A percentile compares a stretch with the other conserved stretches of the same genome.
Evolutionary conservation across 2,797 vertebrate genomes (phyloP).

Genomic region (Otolemur crassicaudatus): DNA sequence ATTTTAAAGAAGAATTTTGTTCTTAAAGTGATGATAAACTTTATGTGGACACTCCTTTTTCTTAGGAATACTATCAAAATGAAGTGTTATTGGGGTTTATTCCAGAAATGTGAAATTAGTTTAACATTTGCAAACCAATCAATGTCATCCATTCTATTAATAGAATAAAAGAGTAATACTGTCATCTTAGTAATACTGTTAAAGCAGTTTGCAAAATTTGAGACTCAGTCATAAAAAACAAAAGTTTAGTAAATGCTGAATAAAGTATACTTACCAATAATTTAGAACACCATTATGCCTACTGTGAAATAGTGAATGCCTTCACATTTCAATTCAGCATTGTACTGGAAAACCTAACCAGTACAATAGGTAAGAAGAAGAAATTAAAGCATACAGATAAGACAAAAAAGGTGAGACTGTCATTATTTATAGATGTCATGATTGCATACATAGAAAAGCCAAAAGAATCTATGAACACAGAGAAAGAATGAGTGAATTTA

Average conservation of each 20-base stretch:
- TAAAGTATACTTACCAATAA: not conserved
- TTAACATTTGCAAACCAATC: not conserved
- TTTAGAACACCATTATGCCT: not conserved
- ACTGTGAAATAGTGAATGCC: not conserved
- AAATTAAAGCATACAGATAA: not conserved
- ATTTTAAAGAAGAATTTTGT: not conserved
- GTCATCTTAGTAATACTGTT: not conserved
- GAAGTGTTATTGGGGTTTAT: not conserved
- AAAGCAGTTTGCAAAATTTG: not conserved
- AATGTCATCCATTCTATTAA: not conserved
- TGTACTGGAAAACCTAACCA: not conserved
- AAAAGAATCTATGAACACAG: not conserved
- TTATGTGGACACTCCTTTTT: not conserved
- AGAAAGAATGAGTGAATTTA: not conserved
- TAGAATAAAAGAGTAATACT: not conserved
- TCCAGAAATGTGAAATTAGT: not conserved
- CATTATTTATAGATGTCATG: not conserved
- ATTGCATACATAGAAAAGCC: not conserved
- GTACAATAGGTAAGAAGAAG: not conserved
- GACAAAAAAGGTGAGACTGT: not conserved
- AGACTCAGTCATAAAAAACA: not conserved
- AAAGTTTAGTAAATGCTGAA: not conserved
- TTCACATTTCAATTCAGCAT: not conserved
- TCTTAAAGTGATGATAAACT: not conserved
- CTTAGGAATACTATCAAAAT: not conserved